Evolutionary conservation across 2,113 vertebrate species (phyloP).

Genomic region (Phylloscopus whistleri): DNA sequence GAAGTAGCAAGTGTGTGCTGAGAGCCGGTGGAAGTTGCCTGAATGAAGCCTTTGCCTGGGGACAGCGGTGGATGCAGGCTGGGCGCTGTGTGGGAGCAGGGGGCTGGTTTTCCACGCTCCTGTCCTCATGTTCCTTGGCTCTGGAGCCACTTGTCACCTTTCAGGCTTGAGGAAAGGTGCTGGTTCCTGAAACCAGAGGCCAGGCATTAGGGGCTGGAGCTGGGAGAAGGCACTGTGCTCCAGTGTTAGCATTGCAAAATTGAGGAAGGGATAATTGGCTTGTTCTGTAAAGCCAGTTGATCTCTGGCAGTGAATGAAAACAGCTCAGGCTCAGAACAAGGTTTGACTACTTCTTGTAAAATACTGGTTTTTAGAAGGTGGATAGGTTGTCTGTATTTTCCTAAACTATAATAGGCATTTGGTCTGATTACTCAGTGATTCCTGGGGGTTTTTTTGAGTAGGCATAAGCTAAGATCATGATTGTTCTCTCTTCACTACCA

Average conservation of each 20-base stretch:
- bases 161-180: background rate
- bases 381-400: background rate
- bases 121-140: fast-evolving
- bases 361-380: background rate
- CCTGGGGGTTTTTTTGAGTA: background rate
- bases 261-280: background rate
- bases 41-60: background rate
- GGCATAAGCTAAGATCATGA: background rate
- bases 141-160: fast-evolving
- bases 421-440: background rate
- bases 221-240: background rate
- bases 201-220: no score
- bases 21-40: background rate
- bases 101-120: fast-evolving
- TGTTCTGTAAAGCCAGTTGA: background rate
- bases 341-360: background rate
- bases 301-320: background rate
- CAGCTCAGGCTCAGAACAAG: background rate
- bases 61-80: no score
- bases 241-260: background rate
- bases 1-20: background rate
- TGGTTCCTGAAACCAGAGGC: background rate
- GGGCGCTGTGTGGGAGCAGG: fast-evolving
- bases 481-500: background rate
- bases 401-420: background rate